Evolutionary conservation across 2,888 invertebrate genomes (phyloP).

Genomic region (Conomelus anceps): DNA sequence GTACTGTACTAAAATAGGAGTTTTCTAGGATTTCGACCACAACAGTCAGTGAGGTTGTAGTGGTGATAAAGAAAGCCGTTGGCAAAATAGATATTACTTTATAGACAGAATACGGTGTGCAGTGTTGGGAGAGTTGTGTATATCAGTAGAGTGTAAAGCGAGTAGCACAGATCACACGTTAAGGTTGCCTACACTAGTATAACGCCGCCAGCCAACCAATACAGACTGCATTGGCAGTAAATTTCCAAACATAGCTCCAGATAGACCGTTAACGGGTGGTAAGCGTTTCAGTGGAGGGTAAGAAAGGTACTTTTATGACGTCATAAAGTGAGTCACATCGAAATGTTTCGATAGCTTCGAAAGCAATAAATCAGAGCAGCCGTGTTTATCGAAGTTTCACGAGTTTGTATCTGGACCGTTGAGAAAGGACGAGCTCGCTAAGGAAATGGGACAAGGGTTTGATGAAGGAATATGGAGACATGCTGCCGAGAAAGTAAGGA

Average conservation of each 20-base stretch:
- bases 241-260: neutral
- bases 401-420: neutral
- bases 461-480: neutral
- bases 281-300: neutral
- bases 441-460: neutral
- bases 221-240: neutral
- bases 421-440: neutral
- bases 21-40: neutral
- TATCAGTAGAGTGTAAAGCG: neutral
- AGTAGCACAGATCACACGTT: neutral
- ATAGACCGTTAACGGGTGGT: neutral
- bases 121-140: neutral
- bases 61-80: neutral
- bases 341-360: neutral
- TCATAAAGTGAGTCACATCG: neutral
- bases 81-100: neutral
- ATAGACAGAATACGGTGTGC: neutral
- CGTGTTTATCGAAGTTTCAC: neutral
- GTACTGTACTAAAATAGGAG: neutral
- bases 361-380: neutral
- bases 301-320: neutral
- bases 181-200: neutral
- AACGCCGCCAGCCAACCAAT: no score
- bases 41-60: neutral
- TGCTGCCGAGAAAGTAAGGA: neutral